Conservation (phyloP, 2,888 invertebrate species). For the Campoletis raptor region DNA sequence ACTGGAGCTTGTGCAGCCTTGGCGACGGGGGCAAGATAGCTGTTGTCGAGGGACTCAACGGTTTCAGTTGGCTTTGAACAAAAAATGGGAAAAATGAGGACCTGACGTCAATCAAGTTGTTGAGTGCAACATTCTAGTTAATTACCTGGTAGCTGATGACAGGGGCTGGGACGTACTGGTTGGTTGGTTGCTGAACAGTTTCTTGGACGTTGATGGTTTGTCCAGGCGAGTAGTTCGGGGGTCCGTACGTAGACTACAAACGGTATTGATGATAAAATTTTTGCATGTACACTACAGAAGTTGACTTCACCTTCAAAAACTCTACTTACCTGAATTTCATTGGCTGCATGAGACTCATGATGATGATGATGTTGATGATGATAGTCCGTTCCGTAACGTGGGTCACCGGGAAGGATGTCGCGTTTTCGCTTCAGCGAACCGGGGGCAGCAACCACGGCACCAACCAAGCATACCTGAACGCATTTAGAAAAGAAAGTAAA, state of each 20-base stretch:
- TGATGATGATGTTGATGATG: slow-evolving; percentile 77
- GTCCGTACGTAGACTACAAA: slow-evolving; percentile 71
- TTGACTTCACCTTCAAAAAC: neutral
- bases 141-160: slow-evolving; percentile 9
- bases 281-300: neutral
- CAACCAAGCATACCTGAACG: slow-evolving; percentile 78
- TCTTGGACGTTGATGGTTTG: slow-evolving; percentile 31
- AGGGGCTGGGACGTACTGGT: slow-evolving; percentile 33
- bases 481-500: neutral
- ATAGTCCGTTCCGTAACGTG: slow-evolving; percentile 82
- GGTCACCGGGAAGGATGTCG: slow-evolving; percentile 80
- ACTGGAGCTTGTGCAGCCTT: slow-evolving; percentile 3
- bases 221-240: slow-evolving; percentile 72
- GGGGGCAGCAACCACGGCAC: slow-evolving; percentile 75
- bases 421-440: slow-evolving; percentile 73
- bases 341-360: slow-evolving; percentile 67
- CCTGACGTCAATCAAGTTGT: neutral
- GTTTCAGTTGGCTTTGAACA: slow-evolving; percentile 5
- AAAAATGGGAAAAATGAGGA: neutral
- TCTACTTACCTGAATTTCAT: slow-evolving; percentile 68
- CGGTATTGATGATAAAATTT: neutral
- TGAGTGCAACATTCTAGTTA: neutral
- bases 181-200: neutral
- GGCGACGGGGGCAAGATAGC: slow-evolving; percentile 26
- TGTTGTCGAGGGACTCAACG: slow-evolving; percentile 14